Evolutionary conservation across 2,888 invertebrate species (phyloP).

Genomic region (Drosophila buzzatii): DNA sequence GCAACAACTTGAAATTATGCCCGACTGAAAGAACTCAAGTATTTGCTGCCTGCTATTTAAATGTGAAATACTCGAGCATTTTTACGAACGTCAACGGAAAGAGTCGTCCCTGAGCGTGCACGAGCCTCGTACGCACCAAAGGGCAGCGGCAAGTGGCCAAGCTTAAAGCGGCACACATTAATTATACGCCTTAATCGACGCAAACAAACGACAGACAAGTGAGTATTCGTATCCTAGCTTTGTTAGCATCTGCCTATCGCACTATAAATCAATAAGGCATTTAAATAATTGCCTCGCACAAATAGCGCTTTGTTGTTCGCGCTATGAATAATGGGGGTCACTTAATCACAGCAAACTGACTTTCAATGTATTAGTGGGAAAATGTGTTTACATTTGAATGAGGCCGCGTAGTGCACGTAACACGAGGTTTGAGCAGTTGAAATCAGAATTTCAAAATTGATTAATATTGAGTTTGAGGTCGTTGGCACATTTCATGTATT

Average conservation of each 20-base stretch:
- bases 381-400: neutral
- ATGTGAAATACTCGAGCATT: conserved; percentile 7
- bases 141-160: conserved; percentile 21
- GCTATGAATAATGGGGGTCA: neutral
- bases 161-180: conserved; percentile 42
- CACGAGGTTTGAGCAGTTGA: neutral
- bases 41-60: neutral
- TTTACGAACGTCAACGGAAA: neutral
- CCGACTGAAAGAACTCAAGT: conserved; percentile 26
- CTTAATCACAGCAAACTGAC: neutral
- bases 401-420: no score
- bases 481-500: no score
- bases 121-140: conserved; percentile 9
- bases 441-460: no score
- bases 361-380: no score
- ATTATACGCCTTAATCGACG: conserved; percentile 50
- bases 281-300: neutral
- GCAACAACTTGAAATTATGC: conserved; percentile 32
- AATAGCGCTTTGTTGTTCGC: neutral
- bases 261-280: conserved; percentile 9
- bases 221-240: conserved; percentile 42
- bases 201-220: conserved; percentile 41
- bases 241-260: neutral
- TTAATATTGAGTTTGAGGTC: no score
- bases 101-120: conserved; percentile 3